Evolutionary conservation across 2,888 invertebrate genomes (phyloP), one percentile per base, ranked within the genome.

Genomic region (Nomada fabriciana): DNA sequence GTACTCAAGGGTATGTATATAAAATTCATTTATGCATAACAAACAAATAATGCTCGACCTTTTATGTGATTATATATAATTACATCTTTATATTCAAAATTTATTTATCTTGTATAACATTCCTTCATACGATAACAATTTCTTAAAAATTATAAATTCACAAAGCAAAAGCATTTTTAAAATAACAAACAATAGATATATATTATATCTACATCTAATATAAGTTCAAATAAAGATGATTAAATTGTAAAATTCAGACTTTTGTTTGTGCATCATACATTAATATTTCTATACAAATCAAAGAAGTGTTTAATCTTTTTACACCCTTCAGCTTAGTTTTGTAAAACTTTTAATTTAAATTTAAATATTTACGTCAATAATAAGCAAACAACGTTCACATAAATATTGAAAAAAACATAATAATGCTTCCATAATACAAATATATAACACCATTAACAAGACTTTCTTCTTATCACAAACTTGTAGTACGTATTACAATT

Each of bases 391-490:
- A 75, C 82, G 50, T 36, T 36, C 36, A 78, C 70, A 25, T 11
- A 59, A 68, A 76, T 81, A 55, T 23, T 55, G 15, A 52, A 57
- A 55, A 63, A 80, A 63, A 69, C 43, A 72, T 83, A 43, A 72
- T 73, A 79, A 74, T 80, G 52, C 65, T 55, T 69, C 64, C 78
- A 78, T 70, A 77, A 72, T 72, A 53, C 71, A 81, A 80, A 36
- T 36, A 29, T 69, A 75, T 25, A 82, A 82, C 68, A 61, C 57
- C 43, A 59, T 64, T 76, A 59, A 74, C 23, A 75, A 73, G n/a
- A 80, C 65, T 71, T 68, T 55, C 68, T 59, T 43, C 18, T 84
- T 75, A 83, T 83, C 77, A 84, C 77, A 83, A 80, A 82, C 82
- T 57, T 42, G 72, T 80, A 75, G 63, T 69, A 76, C 43, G 7